phyloP scores from a whole-genome alignment of 2,888 invertebrate genomes.

The Lasioglossum morio region DNA sequence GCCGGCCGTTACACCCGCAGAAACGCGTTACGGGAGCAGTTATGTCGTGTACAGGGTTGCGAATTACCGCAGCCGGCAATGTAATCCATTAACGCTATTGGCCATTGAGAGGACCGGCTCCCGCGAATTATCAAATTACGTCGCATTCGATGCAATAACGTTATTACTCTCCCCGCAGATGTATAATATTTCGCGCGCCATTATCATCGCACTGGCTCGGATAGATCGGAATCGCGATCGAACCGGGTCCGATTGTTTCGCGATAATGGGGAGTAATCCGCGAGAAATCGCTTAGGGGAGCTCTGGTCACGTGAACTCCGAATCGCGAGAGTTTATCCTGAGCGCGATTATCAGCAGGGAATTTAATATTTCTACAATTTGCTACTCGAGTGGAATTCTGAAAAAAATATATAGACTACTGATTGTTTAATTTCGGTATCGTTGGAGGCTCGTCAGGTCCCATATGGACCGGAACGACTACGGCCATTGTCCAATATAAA shows the following conservation, averaged over 20 bases:
- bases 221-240: constrained; percentile 30
- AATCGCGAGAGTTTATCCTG: background rate
- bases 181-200: constrained; percentile 34
- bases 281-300: background rate
- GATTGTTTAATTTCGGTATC: too few species aligned
- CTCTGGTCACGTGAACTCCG: background rate
- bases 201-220: constrained; percentile 17
- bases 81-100: constrained; percentile 68
- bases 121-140: constrained; percentile 67
- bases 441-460: too few species aligned
- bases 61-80: constrained; percentile 54
- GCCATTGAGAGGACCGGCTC: constrained; percentile 44
- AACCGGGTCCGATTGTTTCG: constrained; percentile 42
- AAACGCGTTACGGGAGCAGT: background rate
- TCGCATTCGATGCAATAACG: constrained; percentile 59
- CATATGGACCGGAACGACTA: too few species aligned
- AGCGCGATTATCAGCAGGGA: background rate
- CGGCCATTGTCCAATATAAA: too few species aligned
- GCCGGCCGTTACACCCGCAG: background rate
- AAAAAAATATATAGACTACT: background rate
- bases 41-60: constrained; percentile 7
- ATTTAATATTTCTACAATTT: background rate
- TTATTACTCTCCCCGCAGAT: constrained; percentile 58
- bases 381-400: background rate
- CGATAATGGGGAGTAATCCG: constrained; percentile 31